Percentiles rank a stretch among this genome's conserved stretches.
Evolutionary conservation across 1,140 invertebrate species (phyloP).

Genomic region (Penaeus vannamei): DNA sequence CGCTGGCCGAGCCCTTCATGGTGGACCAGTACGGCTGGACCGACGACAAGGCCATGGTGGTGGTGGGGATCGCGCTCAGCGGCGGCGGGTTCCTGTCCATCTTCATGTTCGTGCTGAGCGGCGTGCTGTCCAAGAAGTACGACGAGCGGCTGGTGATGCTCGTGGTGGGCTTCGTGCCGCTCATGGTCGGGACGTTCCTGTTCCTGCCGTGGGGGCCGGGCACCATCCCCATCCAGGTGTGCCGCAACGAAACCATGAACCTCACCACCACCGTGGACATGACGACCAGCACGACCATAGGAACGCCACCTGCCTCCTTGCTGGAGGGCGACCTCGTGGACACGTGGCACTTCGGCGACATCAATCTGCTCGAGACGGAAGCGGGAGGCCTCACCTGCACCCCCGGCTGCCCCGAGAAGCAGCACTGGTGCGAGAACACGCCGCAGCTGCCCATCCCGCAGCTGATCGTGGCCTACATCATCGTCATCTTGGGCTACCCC

Average conservation of each 20-base stretch:
- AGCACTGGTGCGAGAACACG: constrained; percentile 47
- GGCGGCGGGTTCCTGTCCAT: constrained; percentile 36
- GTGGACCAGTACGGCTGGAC: constrained; percentile 51
- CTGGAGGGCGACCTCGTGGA: not conserved
- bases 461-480: constrained; percentile 48
- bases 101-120: constrained; percentile 7
- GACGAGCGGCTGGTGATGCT: constrained; percentile 51
- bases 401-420: constrained; percentile 35
- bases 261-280: not conserved
- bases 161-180: not conserved
- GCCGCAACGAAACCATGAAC: not conserved
- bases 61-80: constrained; percentile 26
- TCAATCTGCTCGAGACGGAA: not conserved
- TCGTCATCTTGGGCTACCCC: constrained; percentile 46
- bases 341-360: not conserved
- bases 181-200: constrained; percentile 22
- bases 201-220: constrained; percentile 34
- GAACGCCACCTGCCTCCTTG: not conserved
- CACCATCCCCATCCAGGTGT: not conserved
- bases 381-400: not conserved
- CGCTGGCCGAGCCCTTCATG: constrained; percentile 73
- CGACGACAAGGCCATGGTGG: constrained; percentile 43
- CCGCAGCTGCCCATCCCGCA: constrained; percentile 43
- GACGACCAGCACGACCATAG: not conserved
- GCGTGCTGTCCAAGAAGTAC: constrained; percentile 32